A percentile compares a stretch with the other conserved stretches of the same genome.
phyloP scores from a whole-genome alignment of 2,113 vertebrate species.

The Corynorhinus townsendii region DNA sequence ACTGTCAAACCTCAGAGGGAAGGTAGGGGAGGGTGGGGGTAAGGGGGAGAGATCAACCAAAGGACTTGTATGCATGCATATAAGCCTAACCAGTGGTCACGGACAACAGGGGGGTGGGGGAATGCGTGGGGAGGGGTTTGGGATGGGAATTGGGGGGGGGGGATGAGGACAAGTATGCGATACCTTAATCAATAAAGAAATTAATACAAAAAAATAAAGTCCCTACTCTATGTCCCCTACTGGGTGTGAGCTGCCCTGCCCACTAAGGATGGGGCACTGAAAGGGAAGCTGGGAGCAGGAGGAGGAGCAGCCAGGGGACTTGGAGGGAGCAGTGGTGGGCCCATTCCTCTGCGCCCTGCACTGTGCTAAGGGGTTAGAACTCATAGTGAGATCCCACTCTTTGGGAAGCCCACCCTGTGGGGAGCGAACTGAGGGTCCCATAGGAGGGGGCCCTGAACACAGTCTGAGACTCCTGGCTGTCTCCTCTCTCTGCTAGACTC shows the following conservation, averaged over 20 bases:
- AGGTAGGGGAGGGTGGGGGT: too few species aligned
- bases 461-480: neutral
- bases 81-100: too few species aligned
- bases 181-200: too few species aligned
- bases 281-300: neutral
- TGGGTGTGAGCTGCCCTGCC: neutral
- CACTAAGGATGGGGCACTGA: rapidly evolving
- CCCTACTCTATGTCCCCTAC: neutral
- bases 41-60: too few species aligned
- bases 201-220: too few species aligned
- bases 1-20: too few species aligned
- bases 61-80: too few species aligned
- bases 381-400: neutral
- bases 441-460: neutral
- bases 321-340: neutral
- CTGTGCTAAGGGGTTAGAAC: neutral
- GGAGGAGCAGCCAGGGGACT: rapidly evolving
- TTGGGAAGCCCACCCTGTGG: neutral
- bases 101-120: too few species aligned
- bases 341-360: rapidly evolving
- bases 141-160: too few species aligned
- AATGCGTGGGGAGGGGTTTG: too few species aligned
- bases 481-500: neutral
- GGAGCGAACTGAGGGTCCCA: too few species aligned
- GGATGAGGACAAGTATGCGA: too few species aligned